Conservation (phyloP, 2,888 invertebrate species). For the Morpho helenor region DNA sequence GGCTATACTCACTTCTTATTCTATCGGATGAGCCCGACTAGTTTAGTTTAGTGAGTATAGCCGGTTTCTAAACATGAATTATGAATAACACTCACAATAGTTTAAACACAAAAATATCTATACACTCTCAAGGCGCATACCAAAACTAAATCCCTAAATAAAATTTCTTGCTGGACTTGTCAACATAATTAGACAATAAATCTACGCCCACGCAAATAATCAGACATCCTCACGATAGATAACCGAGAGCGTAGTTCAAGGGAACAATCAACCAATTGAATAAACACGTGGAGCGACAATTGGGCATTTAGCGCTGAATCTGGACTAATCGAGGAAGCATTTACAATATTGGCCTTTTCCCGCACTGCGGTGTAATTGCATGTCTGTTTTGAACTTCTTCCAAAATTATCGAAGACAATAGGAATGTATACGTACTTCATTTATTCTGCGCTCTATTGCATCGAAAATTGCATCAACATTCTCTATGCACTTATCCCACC, state of each 20-base stretch:
- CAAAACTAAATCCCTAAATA: too few relatives aligned
- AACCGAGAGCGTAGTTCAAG: constrained; percentile 41
- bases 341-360: constrained; percentile 16
- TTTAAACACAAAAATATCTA: too few relatives aligned
- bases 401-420: neutral
- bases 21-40: too few relatives aligned
- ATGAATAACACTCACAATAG: too few relatives aligned
- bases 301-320: constrained; percentile 28
- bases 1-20: too few relatives aligned
- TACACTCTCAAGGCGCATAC: too few relatives aligned
- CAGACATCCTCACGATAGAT: constrained; percentile 38
- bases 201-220: constrained; percentile 39
- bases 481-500: too few relatives aligned
- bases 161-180: constrained; percentile 5
- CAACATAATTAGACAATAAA: constrained; percentile 36
- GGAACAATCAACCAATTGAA: constrained; percentile 53
- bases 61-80: too few relatives aligned
- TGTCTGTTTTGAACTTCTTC: too few relatives aligned
- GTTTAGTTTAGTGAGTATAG: too few relatives aligned
- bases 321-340: constrained; percentile 17
- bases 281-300: constrained; percentile 47
- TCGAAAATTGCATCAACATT: too few relatives aligned
- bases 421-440: neutral
- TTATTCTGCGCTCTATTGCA: too few relatives aligned
- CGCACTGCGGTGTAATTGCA: constrained; percentile 1